Base-by-base conservation (phyloP, 1,140 invertebrate genomes). In the Lycorma delicatula region DNA sequence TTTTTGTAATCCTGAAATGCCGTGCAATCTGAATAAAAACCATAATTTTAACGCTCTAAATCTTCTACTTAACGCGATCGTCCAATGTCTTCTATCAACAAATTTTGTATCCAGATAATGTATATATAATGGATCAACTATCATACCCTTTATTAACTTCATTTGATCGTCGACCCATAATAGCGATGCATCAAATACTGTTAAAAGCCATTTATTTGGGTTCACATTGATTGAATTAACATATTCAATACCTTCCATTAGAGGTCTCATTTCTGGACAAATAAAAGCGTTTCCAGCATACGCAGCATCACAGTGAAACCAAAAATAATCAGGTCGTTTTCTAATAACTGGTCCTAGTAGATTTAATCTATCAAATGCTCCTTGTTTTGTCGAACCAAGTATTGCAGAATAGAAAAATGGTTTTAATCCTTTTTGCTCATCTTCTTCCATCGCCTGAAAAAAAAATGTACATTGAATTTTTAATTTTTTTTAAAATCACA, bases 81-180 rank as follows among this genome's bases (percentile, higher is more conserved):
- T 89, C 87, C 93, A 96, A 69, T 96, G 90, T 66, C 80, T 76
- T 65, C 92, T 91, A 67, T 95, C 92, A 36, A 91, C 87, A 2
- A 89, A 83, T 65, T 85, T 80, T 49, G 83, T 82, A 7, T 81
- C 83, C 64, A 85, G 84, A 48, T 71, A 71, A 67, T 97, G 93
- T 1, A 97, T 75, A 66, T 97, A 97, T 0, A 97, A 70, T 0
- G 93, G 93, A 75, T 97, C 91, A 0, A 99, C 97, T 7, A 95
- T 89, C 56, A 94, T 71, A 1, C 90, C 89, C 62, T 86, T 83
- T 0, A 89, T 93, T 55, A 94, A n/a, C 16, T 89, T 83, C 59
- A 93, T 87, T 56, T 89, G 77, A 70, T 95, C 91, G 56, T 83
- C 81, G 1, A 96, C 90, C 92, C 92, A 96, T 66, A 95, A 75